Base-by-base conservation (phyloP, 1,140 invertebrate genomes). In the Dinoponera quadriceps region DNA sequence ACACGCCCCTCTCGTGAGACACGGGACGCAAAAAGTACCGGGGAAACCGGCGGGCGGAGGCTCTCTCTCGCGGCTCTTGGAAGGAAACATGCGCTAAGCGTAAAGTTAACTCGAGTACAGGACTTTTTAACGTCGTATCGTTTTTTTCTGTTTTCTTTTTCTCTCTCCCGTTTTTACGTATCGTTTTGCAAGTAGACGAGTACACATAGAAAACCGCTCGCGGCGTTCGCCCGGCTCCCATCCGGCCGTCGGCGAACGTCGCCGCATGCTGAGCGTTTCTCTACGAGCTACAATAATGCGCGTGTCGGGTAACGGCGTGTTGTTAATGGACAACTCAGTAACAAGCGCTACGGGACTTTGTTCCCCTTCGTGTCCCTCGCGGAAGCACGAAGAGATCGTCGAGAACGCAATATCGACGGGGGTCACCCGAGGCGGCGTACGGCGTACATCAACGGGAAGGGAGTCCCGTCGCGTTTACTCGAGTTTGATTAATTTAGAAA, bases 141-240 rank as follows among this genome's bases (percentile, higher is more conserved):
- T 83, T 90, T 91, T 86, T 85, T 87, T 91, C 87, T 89, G 63
- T 87, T 89, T n/a, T 77, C 49, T 63, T 84, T 85, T 78, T 77
- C 75, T 74, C 62, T 74, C 63, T 59, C 71, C 33, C 20, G 63
- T 72, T 83, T 49, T 84, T 75, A 81, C 84, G 69, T 83, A 83
- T 83, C 55, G 20, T 69, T 85, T 85, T 82, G 75, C 57, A 54
- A 69, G 59, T 69, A 87, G 57, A 86, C 84, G 86, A 84, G 62
- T 74, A 84, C 62, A 84, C 60, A 84, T 74, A 85, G 80, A 88
- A 88, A 83, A 83, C 16, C 75, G 68, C 57, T 33, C 25, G 65
- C 57, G 38, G 33, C 73, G 27, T 55, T 44, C 57, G 49, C 33
- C 29, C 75, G 33, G 22, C 25, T 60, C 27, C 2, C 5, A 38